Percentiles rank a stretch among this genome's conserved stretches.
Conservation (phyloP, 1,140 invertebrate species). For the Acromyrmex charruanus region DNA sequence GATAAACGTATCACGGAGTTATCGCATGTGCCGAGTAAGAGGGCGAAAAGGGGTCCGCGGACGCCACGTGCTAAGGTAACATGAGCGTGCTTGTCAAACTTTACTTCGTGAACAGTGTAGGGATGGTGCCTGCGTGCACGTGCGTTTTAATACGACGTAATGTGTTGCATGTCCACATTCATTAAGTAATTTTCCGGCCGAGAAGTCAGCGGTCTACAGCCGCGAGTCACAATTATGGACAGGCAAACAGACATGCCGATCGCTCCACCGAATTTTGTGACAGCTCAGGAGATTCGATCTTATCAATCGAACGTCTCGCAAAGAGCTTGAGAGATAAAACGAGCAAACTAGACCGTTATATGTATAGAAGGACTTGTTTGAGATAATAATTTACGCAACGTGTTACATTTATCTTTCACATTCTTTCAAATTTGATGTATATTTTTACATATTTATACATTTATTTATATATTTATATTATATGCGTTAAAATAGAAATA, state of each 20-base stretch:
- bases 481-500: background rate
- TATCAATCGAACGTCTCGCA: conserved; percentile 21
- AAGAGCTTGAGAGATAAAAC: conserved; percentile 11
- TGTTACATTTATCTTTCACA: background rate
- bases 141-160: conserved; percentile 84
- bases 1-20: conserved; percentile 56
- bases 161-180: conserved; percentile 85
- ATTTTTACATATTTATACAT: background rate
- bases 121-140: conserved; percentile 76
- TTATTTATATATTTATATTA: background rate
- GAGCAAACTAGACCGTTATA: background rate
- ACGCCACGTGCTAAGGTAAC: conserved; percentile 61
- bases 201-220: conserved; percentile 48
- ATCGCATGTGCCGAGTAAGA: conserved; percentile 48
- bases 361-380: background rate
- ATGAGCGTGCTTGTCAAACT: conserved; percentile 77
- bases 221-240: conserved; percentile 28
- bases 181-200: conserved; percentile 83
- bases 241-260: conserved; percentile 4
- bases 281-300: background rate
- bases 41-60: conserved; percentile 39
- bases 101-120: conserved; percentile 6
- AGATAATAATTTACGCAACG: conserved; percentile 2
- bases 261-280: conserved; percentile 18
- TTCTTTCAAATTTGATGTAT: background rate